Conservation (phyloP, 2,113 vertebrate genomes). For the Phrynosoma blainvillii region DNA sequence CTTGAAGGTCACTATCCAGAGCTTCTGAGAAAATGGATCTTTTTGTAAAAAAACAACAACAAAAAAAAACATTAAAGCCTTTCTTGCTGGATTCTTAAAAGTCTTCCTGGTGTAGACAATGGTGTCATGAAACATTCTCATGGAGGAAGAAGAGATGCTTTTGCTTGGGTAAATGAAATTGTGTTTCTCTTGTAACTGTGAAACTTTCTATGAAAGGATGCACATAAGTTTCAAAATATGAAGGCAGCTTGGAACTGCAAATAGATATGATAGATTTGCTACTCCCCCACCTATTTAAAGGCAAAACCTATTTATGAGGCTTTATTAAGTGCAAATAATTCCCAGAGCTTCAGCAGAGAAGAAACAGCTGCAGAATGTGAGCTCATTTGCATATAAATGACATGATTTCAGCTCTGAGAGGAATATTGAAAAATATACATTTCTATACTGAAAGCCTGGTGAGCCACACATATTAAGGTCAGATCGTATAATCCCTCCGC, state of each 20-base stretch:
- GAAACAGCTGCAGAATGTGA: constrained; percentile 75
- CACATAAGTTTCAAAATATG: constrained; percentile 69
- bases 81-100: constrained; percentile 4
- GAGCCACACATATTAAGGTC: constrained; percentile 76
- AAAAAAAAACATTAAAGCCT: background rate
- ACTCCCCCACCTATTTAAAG: constrained; percentile 67
- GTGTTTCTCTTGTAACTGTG: constrained; percentile 69
- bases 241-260: constrained; percentile 76
- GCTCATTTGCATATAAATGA: constrained; percentile 86
- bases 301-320: constrained; percentile 81
- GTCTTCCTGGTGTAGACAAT: constrained; percentile 2
- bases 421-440: constrained; percentile 78
- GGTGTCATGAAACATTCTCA: constrained; percentile 13
- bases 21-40: background rate
- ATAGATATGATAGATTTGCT: constrained; percentile 68
- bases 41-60: background rate
- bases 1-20: background rate
- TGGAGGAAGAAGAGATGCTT: constrained; percentile 32
- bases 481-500: constrained; percentile 66
- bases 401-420: constrained; percentile 79
- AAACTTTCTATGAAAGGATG: constrained; percentile 73
- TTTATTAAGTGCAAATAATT: constrained; percentile 86
- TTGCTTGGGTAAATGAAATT: constrained; percentile 65
- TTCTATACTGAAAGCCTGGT: constrained; percentile 74
- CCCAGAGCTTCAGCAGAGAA: constrained; percentile 74